A percentile compares a stretch with the other conserved stretches of the same genome.
Evolutionary conservation across 2,888 invertebrate species (phyloP).

Genomic region (Achlya flavicornis): DNA sequence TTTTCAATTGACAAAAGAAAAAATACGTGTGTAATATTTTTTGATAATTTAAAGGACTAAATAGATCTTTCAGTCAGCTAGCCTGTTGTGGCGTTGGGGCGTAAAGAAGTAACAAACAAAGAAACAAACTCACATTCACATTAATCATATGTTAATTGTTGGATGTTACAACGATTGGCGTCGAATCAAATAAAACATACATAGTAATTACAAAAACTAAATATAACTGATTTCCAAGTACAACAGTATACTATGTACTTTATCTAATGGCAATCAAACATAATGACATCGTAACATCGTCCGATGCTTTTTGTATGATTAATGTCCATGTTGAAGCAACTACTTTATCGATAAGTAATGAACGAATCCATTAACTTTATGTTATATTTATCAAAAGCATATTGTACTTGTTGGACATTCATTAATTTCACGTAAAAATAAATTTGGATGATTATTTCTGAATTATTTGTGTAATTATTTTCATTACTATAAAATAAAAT

Average conservation of each 20-base stretch:
- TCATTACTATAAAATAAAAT: no score
- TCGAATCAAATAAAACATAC: no score
- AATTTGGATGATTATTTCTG: neutral
- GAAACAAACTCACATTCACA: no score
- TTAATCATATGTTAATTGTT: no score
- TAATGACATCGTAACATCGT: neutral
- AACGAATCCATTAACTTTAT: neutral
- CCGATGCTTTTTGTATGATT: slow-evolving; percentile 3
- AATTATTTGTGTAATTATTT: no score
- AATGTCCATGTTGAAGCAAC: neutral
- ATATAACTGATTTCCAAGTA: neutral
- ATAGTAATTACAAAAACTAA: neutral
- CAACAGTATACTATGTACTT: neutral
- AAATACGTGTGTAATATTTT: no score
- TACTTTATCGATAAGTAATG: neutral
- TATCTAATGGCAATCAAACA: neutral
- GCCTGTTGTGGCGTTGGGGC: no score
- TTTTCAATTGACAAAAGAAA: no score
- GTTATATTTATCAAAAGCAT: neutral
- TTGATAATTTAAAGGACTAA: no score
- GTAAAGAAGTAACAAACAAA: no score
- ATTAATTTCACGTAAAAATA: neutral
- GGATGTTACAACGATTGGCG: no score
- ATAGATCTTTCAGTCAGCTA: no score
- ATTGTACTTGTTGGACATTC: neutral